Evolutionary conservation across 1,140 invertebrate species (phyloP).

Genomic region (Drosophila lacteicornis): DNA sequence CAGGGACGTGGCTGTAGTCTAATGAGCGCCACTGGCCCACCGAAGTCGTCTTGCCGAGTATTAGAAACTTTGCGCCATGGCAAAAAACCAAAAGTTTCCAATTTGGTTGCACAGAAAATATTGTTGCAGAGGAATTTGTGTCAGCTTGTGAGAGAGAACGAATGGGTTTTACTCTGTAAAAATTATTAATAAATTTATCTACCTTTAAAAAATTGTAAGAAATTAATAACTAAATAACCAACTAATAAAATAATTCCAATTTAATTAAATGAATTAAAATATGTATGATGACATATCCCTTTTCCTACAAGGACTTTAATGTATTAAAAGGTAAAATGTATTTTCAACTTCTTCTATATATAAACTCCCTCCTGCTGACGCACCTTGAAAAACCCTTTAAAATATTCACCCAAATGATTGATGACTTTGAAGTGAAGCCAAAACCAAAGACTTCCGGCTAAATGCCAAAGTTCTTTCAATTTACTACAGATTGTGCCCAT

Average conservation of each 20-base stretch:
- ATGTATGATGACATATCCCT: too few species aligned
- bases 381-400: constrained; percentile 6
- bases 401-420: constrained; percentile 11
- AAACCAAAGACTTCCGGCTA: constrained; percentile 1
- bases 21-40: constrained; percentile 54
- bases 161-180: not conserved
- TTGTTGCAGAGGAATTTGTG: constrained; percentile 31
- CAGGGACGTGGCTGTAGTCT: constrained; percentile 22
- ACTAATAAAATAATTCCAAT: too few species aligned
- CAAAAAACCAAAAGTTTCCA: constrained; percentile 54
- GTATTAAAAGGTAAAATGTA: not conserved
- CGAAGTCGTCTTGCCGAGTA: constrained; percentile 31
- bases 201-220: too few species aligned
- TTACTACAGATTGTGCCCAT: not conserved
- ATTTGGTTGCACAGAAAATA: constrained; percentile 42
- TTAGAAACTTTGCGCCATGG: constrained; percentile 58
- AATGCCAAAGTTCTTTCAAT: constrained; percentile 20
- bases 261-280: not conserved
- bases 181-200: too few species aligned
- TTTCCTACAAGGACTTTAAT: not conserved
- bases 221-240: too few species aligned
- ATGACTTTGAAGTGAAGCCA: not conserved
- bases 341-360: not conserved
- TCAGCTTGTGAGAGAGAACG: not conserved
- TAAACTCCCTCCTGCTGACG: not conserved